These are phyloP conservation scores for Albula goreensis DNA, from an alignment of 2,113 vertebrate genomes.

Conservation along the genomic window DNA sequence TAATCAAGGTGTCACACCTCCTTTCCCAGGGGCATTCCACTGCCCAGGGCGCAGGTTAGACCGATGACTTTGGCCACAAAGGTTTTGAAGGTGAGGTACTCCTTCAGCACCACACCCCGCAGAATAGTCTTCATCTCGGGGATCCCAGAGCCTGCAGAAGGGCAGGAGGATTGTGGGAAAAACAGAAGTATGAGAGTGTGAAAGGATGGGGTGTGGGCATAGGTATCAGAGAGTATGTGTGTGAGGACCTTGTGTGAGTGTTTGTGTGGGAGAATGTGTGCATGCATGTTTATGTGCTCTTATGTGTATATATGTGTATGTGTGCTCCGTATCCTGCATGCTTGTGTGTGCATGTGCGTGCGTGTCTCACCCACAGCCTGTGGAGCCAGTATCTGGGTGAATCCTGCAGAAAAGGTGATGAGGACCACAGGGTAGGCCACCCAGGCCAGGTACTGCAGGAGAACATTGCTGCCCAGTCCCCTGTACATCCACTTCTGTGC, in stretches of 20 bases:
- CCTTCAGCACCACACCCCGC: conserved; percentile 91
- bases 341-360: background rate
- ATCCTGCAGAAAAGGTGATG: conserved; percentile 96
- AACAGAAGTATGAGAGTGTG: background rate
- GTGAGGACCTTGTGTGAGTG: conserved; percentile 27
- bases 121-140: conserved; percentile 99
- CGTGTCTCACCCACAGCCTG: conserved; percentile 86
- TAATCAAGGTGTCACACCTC: conserved; percentile 72
- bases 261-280: conserved; percentile 1
- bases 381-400: conserved; percentile 94
- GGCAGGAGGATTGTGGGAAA: background rate
- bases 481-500: conserved; percentile 99
- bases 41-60: conserved; percentile 92
- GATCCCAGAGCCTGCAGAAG: conserved; percentile 86
- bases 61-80: conserved; percentile 97
- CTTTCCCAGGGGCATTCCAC: conserved; percentile 94
- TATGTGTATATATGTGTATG: background rate
- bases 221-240: conserved; percentile 56
- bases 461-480: conserved; percentile 85
- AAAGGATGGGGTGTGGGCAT: conserved; percentile 41
- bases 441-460: conserved; percentile 97
- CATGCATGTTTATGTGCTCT: conserved; percentile 26
- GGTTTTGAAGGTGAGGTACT: conserved; percentile 96
- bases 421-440: conserved; percentile 95
- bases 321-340: background rate